Percentiles rank a stretch among this genome's conserved stretches.
Conservation (phyloP, 2,888 invertebrate genomes). For the Heliconius ismenius region DNA sequence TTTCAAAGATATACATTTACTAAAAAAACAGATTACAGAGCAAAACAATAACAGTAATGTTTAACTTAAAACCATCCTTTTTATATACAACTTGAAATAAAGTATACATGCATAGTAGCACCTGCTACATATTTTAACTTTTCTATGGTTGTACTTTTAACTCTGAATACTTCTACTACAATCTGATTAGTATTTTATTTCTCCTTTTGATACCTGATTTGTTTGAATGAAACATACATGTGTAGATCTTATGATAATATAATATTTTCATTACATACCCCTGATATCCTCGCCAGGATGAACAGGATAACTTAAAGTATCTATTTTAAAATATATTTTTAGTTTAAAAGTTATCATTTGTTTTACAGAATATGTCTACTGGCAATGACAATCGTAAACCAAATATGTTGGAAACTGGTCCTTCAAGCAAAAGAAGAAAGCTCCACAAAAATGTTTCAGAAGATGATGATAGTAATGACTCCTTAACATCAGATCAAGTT, state of each 20-base stretch:
- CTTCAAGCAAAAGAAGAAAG: conserved; percentile 52
- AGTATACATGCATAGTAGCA: no score
- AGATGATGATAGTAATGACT: conserved; percentile 66
- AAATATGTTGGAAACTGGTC: conserved; percentile 45
- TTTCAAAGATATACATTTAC: no score
- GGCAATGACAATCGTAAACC: conserved; percentile 56
- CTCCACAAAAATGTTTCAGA: conserved; percentile 59
- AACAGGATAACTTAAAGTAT: not conserved
- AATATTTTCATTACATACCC: not conserved
- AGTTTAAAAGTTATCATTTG: conserved; percentile 7
- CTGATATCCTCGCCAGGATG: not conserved
- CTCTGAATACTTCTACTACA: no score
- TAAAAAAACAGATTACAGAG: no score
- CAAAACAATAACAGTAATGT: no score
- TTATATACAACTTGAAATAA: no score
- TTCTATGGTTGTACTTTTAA: no score
- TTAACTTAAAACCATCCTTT: no score
- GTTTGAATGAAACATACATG: not conserved
- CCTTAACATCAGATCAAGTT: conserved; percentile 53
- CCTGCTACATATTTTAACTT: no score
- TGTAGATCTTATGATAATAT: not conserved
- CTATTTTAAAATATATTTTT: not conserved
- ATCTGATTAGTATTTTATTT: no score
- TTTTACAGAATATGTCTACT: conserved; percentile 45
- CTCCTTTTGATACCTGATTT: no score